phyloP scores from a whole-genome alignment of 1,140 invertebrate species.

The Cydia pomonella region DNA sequence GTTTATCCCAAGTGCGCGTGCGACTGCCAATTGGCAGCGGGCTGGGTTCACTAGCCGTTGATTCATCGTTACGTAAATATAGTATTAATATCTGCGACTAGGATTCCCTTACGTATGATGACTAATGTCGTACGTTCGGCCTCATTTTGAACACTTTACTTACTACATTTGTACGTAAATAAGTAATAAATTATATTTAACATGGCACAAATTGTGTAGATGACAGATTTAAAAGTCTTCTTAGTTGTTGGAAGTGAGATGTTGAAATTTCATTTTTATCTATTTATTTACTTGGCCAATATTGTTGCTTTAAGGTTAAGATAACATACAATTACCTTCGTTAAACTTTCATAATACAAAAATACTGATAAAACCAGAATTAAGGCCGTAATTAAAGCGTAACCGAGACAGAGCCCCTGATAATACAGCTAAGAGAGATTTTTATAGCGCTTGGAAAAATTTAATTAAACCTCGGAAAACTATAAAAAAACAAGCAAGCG shows the following conservation, averaged over 20 bases:
- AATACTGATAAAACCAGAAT: neutral
- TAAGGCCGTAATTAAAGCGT: neutral
- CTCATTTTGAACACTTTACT: neutral
- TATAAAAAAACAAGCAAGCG: neutral
- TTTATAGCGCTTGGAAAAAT: neutral
- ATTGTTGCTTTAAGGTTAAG: no score
- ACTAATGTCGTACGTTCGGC: neutral
- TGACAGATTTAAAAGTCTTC: no score
- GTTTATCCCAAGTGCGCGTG: slow-evolving; percentile 30
- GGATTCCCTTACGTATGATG: slow-evolving; percentile 22
- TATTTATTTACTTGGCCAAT: no score
- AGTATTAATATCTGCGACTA: slow-evolving; percentile 22
- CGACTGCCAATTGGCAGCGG: slow-evolving; percentile 45
- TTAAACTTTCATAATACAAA: neutral
- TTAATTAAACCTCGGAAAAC: neutral
- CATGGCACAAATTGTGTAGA: neutral
- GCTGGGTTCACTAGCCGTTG: slow-evolving; percentile 42
- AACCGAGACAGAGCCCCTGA: slow-evolving; percentile 11
- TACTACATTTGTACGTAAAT: neutral
- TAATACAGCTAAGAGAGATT: slow-evolving; percentile 4
- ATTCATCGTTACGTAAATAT: slow-evolving; percentile 44
- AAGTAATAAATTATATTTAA: no score
- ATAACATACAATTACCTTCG: no score
- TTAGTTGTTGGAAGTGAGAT: no score
- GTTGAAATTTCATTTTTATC: no score